Conservation (phyloP, 92 coral and sea anemone species). For the Hydrozoanthus gracilis region DNA sequence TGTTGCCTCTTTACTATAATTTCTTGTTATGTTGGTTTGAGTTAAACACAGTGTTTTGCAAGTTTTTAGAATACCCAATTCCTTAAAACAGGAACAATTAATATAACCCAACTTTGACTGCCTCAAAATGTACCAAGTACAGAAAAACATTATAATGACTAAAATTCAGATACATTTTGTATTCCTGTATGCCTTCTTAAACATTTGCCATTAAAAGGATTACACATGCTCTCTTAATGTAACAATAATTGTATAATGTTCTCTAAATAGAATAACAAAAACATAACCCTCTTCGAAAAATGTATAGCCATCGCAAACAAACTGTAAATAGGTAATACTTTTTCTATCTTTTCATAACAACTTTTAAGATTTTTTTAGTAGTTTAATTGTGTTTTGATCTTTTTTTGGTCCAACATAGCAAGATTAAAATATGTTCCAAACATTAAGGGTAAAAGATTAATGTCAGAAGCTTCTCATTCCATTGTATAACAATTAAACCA, state of each 20-base stretch:
- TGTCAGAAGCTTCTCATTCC: neutral
- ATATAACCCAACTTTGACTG: neutral
- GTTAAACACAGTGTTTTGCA: neutral
- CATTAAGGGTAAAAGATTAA: neutral
- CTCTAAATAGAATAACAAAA: neutral
- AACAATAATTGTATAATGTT: neutral
- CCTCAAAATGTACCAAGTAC: neutral
- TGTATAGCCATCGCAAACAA: neutral
- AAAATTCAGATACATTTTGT: neutral
- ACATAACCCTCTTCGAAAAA: neutral
- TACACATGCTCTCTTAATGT: neutral
- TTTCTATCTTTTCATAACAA: neutral
- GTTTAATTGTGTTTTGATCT: conserved; percentile 44
- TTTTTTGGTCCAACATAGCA: conserved; percentile 81
- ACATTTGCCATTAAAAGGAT: neutral
- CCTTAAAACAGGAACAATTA: conserved; percentile 10
- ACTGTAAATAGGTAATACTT: neutral
- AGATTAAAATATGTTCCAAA: neutral
- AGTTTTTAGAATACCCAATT: neutral
- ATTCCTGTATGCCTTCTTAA: neutral
- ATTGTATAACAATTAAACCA: neutral
- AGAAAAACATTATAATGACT: neutral
- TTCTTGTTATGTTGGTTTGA: conserved; percentile 40
- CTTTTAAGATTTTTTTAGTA: conserved; percentile 8
- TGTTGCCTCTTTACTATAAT: conserved; percentile 16